Conservation (phyloP, 1,140 invertebrate species). For the Yoshiicerus persimilis region DNA sequence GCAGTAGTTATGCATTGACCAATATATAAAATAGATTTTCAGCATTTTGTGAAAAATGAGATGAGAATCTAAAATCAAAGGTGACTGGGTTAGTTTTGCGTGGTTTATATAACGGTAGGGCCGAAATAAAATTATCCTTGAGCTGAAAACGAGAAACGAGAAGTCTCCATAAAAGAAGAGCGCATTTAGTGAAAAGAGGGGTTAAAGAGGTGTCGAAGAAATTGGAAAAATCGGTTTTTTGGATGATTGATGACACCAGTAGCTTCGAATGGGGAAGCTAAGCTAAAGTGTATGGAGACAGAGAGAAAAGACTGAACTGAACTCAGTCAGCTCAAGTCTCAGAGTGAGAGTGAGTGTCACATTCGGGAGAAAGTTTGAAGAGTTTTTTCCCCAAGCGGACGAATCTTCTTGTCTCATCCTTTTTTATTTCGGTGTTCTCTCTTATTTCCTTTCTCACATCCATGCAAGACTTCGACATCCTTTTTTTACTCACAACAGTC, state of each 20-base stretch:
- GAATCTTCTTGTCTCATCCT: constrained; percentile 19
- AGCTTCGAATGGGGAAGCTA: neutral
- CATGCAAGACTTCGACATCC: neutral
- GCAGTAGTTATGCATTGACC: too few relatives aligned
- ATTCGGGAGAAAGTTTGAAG: constrained; percentile 38
- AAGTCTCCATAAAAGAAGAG: neutral
- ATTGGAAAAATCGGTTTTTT: constrained; percentile 45
- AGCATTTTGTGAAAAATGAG: too few relatives aligned
- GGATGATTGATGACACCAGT: constrained; percentile 47
- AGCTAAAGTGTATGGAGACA: constrained; percentile 5
- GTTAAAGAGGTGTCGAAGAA: constrained; percentile 43
- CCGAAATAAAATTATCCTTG: neutral
- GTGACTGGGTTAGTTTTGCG: neutral
- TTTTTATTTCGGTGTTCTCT: neutral
- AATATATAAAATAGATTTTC: too few relatives aligned
- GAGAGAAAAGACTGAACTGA: neutral
- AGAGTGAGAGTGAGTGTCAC: constrained; percentile 29
- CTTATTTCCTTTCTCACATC: constrained; percentile 4
- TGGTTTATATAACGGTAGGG: neutral
- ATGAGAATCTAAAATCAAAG: neutral
- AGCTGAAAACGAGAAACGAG: neutral
- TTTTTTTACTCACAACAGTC: neutral
- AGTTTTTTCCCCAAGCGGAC: constrained; percentile 32
- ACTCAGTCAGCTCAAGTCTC: neutral
- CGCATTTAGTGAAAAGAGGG: constrained; percentile 34